Base-by-base conservation (phyloP, 2,113 vertebrate species). In the Crypturellus undulatus region DNA sequence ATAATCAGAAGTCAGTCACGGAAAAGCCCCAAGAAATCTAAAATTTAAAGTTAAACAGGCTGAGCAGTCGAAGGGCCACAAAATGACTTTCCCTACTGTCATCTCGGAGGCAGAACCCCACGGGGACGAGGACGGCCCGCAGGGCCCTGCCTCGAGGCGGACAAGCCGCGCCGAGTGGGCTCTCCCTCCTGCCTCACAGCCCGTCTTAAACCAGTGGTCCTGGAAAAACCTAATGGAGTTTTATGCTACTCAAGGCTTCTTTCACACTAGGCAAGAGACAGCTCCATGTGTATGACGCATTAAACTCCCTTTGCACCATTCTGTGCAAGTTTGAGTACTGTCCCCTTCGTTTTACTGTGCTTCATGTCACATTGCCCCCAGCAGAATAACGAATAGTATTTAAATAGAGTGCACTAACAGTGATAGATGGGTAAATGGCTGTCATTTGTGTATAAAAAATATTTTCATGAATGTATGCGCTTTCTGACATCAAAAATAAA, bases 171-270 rank as follows among this genome's bases (percentile, higher is more conserved):
- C 12, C 54, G 13, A 1, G 7, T 4, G 14, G 32, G n/a, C 11
- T 38, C 11, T 59, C 16, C 15, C 67, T 30, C n/a, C 89, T 45
- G n/a, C 89, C 54, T 47, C 6, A 0, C 34, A 67, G 70, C 65
- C 58, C 28, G 52, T 60, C 47, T 26, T 40, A 62, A 79, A 72
- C 4, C 15, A 32, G 30, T 59, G 47, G 12, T 13, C n/a, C 38
- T 85, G 16, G 6, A 81, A 79, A 13, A 65, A 30, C 9, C n/a
- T 71, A 0, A 0, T 49, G 34, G 11, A 1, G 4, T 14, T 90
- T 72, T 69, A 3, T 56, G 24, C 38, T 63, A 1, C 9, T n/a
- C 25, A 34, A 64, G 43, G 21, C 26, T 10, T 58, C 42, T 24
- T 6, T 30, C 49, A 54, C 28, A 62, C 22, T 9, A 52, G n/a